Conservation (phyloP, 2,888 invertebrate species). For the Bimastos eiseni region DNA sequence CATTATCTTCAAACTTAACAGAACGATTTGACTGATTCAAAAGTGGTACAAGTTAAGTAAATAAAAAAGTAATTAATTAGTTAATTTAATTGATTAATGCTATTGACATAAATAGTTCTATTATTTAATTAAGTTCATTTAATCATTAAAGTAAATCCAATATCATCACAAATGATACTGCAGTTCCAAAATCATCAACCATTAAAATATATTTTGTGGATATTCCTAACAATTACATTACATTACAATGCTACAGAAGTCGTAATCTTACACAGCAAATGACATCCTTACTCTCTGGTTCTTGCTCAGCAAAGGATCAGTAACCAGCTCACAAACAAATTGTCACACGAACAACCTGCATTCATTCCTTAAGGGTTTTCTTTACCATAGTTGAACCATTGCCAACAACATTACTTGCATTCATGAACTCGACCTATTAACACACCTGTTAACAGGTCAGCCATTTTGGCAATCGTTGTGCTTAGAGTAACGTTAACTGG, state of each 20-base stretch:
- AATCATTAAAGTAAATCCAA: too few species aligned
- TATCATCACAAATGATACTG: neutral
- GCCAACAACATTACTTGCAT: neutral
- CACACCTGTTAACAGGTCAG: neutral
- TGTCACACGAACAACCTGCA: neutral
- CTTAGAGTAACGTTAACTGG: neutral
- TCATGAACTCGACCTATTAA: neutral
- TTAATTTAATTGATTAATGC: too few species aligned
- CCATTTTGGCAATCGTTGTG: neutral
- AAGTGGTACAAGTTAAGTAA: neutral
- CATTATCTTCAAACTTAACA: neutral
- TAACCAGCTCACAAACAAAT: neutral
- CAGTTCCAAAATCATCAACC: too few species aligned
- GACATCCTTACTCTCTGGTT: neutral
- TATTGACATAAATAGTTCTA: too few species aligned
- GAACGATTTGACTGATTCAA: too few species aligned
- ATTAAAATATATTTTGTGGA: too few species aligned
- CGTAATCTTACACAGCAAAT: neutral
- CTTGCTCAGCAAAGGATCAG: neutral
- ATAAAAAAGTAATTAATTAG: too few species aligned
- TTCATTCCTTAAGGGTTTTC: neutral
- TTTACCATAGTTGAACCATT: neutral
- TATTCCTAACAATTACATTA: too few species aligned
- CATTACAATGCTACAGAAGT: too few species aligned
- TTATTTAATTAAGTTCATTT: too few species aligned